Percentiles rank a stretch among this genome's conserved stretches.
phyloP scores from a whole-genome alignment of 2,888 invertebrate genomes.

The Camptogramma bilineatum region DNA sequence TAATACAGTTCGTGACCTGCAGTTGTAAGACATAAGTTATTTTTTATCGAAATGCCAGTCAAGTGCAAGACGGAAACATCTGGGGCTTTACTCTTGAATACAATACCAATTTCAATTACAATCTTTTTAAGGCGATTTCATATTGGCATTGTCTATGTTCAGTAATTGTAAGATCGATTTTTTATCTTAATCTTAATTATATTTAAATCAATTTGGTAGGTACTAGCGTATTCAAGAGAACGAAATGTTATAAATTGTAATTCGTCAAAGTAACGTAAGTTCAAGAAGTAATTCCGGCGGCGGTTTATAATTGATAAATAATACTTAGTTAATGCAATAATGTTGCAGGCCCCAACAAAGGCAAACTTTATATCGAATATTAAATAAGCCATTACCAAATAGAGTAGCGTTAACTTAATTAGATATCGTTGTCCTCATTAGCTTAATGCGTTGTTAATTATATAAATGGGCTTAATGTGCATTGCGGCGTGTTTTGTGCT shows the following conservation, averaged over 20 bases:
- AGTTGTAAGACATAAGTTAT: background rate
- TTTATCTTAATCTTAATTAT: too few species aligned
- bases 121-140: background rate
- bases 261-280: too few species aligned
- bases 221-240: too few species aligned
- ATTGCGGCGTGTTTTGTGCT: constrained; percentile 2
- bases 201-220: too few species aligned
- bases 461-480: constrained; percentile 25
- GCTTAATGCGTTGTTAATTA: constrained; percentile 29
- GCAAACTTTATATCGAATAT: constrained; percentile 3
- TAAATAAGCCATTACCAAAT: constrained; percentile 9
- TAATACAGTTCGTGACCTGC: background rate
- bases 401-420: constrained; percentile 19
- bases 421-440: constrained; percentile 28
- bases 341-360: background rate
- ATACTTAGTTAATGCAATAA: background rate
- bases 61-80: background rate
- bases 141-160: too few species aligned
- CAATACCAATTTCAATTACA: background rate
- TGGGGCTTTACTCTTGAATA: background rate
- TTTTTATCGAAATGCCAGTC: background rate
- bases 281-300: too few species aligned
- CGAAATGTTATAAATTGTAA: too few species aligned
- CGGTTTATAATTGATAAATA: too few species aligned
- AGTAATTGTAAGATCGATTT: too few species aligned